Conservation (phyloP, 1,140 invertebrate species). For the Hyles vespertilio region DNA sequence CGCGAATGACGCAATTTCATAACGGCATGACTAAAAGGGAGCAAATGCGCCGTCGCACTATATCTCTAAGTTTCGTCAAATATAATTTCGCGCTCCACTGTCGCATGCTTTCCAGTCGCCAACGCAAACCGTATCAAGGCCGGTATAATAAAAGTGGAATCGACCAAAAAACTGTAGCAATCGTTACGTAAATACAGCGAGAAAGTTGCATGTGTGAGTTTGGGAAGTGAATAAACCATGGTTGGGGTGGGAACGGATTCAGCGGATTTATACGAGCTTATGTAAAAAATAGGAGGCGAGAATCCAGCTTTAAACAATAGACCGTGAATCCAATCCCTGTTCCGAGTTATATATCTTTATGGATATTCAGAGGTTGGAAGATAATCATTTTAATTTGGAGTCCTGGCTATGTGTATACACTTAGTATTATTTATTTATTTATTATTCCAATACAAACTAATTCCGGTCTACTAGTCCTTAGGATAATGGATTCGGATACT, state of each 20-base stretch:
- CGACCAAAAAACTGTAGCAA: constrained; percentile 41
- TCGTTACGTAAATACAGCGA: constrained; percentile 40
- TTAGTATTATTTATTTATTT: too few relatives aligned
- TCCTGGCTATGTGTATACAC: too few relatives aligned
- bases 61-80: constrained; percentile 42
- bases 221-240: constrained; percentile 30
- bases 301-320: too few relatives aligned
- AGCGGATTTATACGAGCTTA: not conserved
- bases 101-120: constrained; percentile 37
- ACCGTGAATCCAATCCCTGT: too few relatives aligned
- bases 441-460: too few relatives aligned
- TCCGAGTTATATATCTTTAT: too few relatives aligned
- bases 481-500: too few relatives aligned
- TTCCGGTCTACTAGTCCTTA: too few relatives aligned
- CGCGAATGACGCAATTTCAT: constrained; percentile 16
- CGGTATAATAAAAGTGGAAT: constrained; percentile 41
- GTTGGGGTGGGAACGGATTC: not conserved
- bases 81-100: constrained; percentile 37
- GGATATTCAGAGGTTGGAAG: too few relatives aligned
- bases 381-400: too few relatives aligned
- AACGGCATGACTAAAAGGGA: constrained; percentile 45
- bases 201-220: constrained; percentile 47
- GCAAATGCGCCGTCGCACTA: constrained; percentile 27
- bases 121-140: constrained; percentile 47
- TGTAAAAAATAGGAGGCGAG: too few relatives aligned